Conservation (phyloP, 2,113 vertebrate genomes). For the Arothron firmamentum region DNA sequence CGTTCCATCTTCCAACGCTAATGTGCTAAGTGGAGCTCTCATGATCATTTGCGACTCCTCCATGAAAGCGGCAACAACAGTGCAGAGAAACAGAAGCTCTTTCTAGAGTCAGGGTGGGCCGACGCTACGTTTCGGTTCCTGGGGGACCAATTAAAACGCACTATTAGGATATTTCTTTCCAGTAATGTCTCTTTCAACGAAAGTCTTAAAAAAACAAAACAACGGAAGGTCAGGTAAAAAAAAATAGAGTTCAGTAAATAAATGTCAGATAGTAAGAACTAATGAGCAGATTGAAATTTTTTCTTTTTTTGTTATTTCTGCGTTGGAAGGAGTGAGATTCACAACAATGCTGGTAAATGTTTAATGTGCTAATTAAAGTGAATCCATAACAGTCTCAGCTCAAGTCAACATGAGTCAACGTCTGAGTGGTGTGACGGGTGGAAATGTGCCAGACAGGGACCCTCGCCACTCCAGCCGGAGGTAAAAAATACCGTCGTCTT, state of each 20-base stretch:
- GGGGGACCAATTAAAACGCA: slow-evolving; percentile 62
- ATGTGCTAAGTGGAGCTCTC: slow-evolving; percentile 25
- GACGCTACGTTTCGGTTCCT: slow-evolving; percentile 39
- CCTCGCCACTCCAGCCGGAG: slow-evolving; percentile 35
- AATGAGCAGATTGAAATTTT: slow-evolving; percentile 58
- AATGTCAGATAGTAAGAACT: slow-evolving; percentile 8
- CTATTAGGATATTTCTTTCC: slow-evolving; percentile 50
- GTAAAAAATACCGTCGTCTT: not conserved
- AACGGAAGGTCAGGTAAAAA: not conserved
- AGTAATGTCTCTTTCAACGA: slow-evolving; percentile 45
- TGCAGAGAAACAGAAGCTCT: slow-evolving; percentile 27
- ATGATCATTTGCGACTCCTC: slow-evolving; percentile 30
- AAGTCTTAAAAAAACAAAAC: not conserved
- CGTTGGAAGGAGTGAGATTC: too few relatives aligned
- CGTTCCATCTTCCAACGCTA: slow-evolving; percentile 28
- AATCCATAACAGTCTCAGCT: too few relatives aligned
- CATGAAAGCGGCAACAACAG: slow-evolving; percentile 25
- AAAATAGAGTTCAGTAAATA: slow-evolving; percentile 46
- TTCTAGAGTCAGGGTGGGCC: slow-evolving; percentile 52
- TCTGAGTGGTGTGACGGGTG: too few relatives aligned
- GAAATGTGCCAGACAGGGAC: slow-evolving; percentile 6
- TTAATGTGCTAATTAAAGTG: too few relatives aligned
- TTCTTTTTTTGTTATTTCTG: not conserved
- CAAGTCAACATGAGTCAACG: too few relatives aligned
- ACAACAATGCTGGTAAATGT: too few relatives aligned